Conservation (phyloP, 1,140 invertebrate species). For the Batillaria attramentaria region DNA sequence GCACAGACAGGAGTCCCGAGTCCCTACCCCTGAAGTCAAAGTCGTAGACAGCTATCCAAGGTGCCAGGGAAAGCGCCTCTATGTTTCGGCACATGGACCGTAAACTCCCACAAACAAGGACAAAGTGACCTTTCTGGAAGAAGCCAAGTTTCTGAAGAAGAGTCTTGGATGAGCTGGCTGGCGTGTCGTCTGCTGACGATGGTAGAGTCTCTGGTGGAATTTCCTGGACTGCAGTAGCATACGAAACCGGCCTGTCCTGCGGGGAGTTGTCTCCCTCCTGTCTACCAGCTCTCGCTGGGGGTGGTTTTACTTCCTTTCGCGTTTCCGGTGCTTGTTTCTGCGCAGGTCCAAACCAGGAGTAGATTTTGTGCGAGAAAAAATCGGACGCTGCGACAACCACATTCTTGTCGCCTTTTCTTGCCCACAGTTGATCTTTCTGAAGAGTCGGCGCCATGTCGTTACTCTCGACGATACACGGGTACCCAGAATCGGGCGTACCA, state of each 20-base stretch:
- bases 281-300: not conserved
- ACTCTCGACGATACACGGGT: slow-evolving; percentile 24
- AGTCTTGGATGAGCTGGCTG: not conserved
- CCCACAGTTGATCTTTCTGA: slow-evolving; percentile 27
- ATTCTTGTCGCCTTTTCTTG: slow-evolving; percentile 6
- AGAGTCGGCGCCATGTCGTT: slow-evolving; percentile 1
- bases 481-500: not conserved
- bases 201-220: not conserved
- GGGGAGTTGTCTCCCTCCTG: not conserved
- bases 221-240: not conserved
- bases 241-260: no score
- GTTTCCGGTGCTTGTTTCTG: not conserved
- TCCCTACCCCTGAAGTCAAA: slow-evolving; percentile 47
- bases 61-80: slow-evolving; percentile 41
- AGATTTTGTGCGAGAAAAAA: not conserved
- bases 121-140: slow-evolving; percentile 37
- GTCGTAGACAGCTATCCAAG: slow-evolving; percentile 54
- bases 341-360: slow-evolving; percentile 21
- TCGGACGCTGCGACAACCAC: not conserved
- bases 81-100: slow-evolving; percentile 6
- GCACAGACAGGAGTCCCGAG: slow-evolving; percentile 37
- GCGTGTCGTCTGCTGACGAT: not conserved
- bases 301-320: not conserved
- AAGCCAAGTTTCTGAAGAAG: slow-evolving; percentile 1
- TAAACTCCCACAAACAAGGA: slow-evolving; percentile 26